A percentile compares a stretch with the other conserved stretches of the same genome.
phyloP scores from a whole-genome alignment of 1,140 invertebrate species.

The Drosophila miranda region DNA sequence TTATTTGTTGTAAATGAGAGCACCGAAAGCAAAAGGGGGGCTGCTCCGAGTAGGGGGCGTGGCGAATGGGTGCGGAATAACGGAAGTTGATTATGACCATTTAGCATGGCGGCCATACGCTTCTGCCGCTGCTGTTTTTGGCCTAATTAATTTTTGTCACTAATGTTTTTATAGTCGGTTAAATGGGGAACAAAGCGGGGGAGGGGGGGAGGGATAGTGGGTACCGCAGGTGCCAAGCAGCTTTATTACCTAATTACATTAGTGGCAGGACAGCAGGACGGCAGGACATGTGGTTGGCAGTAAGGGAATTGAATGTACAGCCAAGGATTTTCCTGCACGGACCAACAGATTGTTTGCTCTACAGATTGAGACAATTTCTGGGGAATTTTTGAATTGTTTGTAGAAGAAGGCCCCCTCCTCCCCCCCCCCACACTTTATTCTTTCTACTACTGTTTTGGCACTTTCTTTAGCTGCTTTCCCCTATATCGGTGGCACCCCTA shows the following conservation, averaged over 20 bases:
- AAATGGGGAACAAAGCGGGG: slow-evolving; percentile 25
- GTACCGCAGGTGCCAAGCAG: slow-evolving; percentile 37
- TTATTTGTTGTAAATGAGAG: slow-evolving; percentile 76
- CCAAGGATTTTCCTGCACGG: background rate
- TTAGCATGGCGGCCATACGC: slow-evolving; percentile 54
- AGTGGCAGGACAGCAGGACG: slow-evolving; percentile 32
- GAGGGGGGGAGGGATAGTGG: slow-evolving; percentile 29
- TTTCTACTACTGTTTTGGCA: background rate
- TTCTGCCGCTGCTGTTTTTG: slow-evolving; percentile 17
- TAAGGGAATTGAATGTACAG: background rate
- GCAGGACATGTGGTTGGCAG: background rate
- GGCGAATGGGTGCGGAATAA: slow-evolving; percentile 40
- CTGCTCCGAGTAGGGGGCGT: background rate
- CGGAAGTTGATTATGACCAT: slow-evolving; percentile 77
- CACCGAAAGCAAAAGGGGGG: slow-evolving; percentile 4
- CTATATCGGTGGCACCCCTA: background rate
- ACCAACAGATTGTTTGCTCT: background rate
- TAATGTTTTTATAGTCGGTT: slow-evolving; percentile 58
- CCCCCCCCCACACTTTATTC: background rate
- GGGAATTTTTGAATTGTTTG: no score
- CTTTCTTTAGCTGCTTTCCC: background rate
- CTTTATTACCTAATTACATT: slow-evolving; percentile 77
- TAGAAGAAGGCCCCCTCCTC: no score
- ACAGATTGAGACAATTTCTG: background rate
- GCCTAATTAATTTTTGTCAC: slow-evolving; percentile 75